Percentiles rank a stretch among this genome's conserved stretches.
Evolutionary conservation across 2,888 invertebrate genomes (phyloP).

Genomic region (Campoplex nolae): DNA sequence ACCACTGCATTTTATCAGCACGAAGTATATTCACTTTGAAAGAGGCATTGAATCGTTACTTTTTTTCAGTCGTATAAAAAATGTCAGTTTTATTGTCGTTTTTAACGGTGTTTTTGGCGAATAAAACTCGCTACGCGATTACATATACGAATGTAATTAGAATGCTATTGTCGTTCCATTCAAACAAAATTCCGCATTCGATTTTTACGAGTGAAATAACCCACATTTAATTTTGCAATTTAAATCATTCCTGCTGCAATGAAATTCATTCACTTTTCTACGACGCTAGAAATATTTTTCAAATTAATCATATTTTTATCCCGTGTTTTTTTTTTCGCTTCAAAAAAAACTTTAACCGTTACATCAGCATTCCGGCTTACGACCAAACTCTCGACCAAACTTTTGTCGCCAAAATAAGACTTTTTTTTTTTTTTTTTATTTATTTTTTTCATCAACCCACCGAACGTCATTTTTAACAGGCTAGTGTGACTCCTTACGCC

Average conservation of each 20-base stretch:
- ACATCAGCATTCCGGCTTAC: not conserved
- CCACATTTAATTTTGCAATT: not conserved
- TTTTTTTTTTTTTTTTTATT: not conserved
- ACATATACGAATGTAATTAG: not conserved
- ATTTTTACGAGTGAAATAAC: not conserved
- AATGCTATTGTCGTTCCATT: not conserved
- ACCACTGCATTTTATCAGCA: no score
- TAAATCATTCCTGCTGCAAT: not conserved
- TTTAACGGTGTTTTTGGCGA: not conserved
- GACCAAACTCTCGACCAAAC: not conserved
- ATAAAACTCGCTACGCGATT: not conserved
- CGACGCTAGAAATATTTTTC: not conserved
- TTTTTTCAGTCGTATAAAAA: no score
- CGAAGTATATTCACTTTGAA: no score
- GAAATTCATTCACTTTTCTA: not conserved
- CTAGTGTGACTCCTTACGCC: conserved; percentile 65
- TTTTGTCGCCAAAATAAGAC: not conserved
- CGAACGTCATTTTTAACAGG: conserved; percentile 69
- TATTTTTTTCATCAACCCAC: conserved; percentile 32
- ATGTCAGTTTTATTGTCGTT: no score
- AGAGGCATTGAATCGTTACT: no score
- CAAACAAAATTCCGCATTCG: not conserved
- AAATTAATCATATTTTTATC: no score
- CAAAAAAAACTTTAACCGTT: not conserved
- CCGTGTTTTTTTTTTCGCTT: not conserved